Evolutionary conservation across 1,140 invertebrate species (phyloP).

Genomic region (Caenorhabditis brenneri): DNA sequence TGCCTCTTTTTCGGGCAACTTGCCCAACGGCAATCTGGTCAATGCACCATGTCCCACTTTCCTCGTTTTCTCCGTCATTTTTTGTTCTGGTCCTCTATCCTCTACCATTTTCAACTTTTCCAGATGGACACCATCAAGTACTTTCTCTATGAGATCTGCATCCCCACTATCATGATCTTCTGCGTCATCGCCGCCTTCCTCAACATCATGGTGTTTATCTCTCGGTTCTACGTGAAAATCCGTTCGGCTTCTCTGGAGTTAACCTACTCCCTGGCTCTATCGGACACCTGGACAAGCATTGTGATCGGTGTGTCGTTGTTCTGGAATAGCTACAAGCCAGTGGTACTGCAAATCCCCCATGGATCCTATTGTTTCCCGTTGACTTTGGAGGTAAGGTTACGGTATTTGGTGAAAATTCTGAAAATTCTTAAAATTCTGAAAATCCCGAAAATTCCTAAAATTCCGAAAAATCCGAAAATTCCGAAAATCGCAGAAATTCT

Average conservation of each 20-base stretch:
- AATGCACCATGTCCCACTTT: no score
- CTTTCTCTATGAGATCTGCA: slow-evolving; percentile 45
- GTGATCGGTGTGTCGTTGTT: slow-evolving; percentile 28
- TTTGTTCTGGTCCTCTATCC: no score
- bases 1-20: no score
- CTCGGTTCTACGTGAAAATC: slow-evolving; percentile 5
- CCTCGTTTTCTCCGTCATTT: no score
- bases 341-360: slow-evolving; percentile 21
- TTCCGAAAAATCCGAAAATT: no score
- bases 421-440: no score
- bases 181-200: slow-evolving; percentile 26
- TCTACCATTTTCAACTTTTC: no score
- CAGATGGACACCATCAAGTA: slow-evolving; percentile 21
- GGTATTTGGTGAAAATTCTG: no score
- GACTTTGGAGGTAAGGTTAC: slow-evolving; percentile 20
- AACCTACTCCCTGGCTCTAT: slow-evolving; percentile 38
- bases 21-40: no score
- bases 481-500: no score
- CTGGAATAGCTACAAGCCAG: slow-evolving; percentile 50
- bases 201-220: slow-evolving; percentile 29
- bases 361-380: slow-evolving; percentile 36
- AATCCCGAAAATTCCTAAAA: no score
- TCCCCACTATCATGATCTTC: slow-evolving; percentile 23
- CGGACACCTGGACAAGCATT: slow-evolving; percentile 41
- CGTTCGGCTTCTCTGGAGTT: slow-evolving; percentile 29